phyloP scores from a whole-genome alignment of 2,797 vertebrate species.

The Sebastes itinus region DNA sequence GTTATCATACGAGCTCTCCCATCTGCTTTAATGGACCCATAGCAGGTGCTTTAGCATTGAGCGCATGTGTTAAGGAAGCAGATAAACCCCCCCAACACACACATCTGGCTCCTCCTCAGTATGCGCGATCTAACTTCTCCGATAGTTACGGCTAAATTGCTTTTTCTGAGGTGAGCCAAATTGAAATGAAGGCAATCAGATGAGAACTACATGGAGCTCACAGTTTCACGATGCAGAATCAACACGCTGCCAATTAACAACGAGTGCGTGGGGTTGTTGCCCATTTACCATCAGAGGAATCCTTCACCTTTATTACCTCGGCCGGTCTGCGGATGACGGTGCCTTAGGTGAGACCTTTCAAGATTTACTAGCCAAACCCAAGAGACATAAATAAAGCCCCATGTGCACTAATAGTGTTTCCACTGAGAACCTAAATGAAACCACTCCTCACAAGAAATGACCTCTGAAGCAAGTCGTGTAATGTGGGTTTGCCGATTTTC shows the following conservation, averaged over 20 bases:
- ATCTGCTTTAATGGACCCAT: neutral
- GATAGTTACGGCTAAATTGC: conserved; percentile 37
- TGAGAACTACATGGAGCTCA: conserved; percentile 35
- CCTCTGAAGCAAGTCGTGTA: neutral
- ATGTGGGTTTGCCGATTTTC: neutral
- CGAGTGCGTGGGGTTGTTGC: neutral
- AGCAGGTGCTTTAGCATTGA: neutral
- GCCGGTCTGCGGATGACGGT: neutral
- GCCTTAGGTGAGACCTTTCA: neutral
- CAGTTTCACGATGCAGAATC: conserved; percentile 11
- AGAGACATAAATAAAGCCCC: conserved; percentile 12
- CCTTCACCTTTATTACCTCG: conserved; percentile 19
- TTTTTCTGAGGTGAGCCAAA: conserved; percentile 58
- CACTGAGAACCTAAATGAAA: conserved; percentile 11
- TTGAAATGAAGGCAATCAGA: conserved; percentile 58
- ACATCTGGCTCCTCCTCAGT: conserved; percentile 33
- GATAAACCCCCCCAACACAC: conserved; percentile 9
- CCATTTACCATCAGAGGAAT: neutral
- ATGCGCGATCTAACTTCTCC: conserved; percentile 44
- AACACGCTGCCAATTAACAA: conserved; percentile 35
- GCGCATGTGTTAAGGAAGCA: conserved; percentile 4
- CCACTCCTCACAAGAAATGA: neutral
- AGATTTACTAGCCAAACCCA: conserved; percentile 5
- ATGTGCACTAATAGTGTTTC: neutral
- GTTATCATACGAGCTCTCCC: neutral